Conservation (phyloP, 1,140 invertebrate genomes). For the Pissodes strobi region DNA sequence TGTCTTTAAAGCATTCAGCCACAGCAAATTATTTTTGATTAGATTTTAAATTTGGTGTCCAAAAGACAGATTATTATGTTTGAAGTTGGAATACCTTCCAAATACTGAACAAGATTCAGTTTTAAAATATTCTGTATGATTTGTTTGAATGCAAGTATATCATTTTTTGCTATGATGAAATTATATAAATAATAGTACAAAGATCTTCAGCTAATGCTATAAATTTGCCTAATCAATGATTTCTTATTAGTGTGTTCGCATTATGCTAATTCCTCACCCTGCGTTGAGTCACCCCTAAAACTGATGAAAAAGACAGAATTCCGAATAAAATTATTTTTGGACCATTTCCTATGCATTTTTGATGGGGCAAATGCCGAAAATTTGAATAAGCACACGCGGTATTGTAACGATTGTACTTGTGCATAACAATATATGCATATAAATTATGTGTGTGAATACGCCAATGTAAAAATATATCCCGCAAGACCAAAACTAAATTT, state of each 20-base stretch:
- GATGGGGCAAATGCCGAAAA: conserved; percentile 24
- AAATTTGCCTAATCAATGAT: conserved; percentile 7
- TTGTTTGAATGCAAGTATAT: no score
- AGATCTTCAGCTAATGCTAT: conserved; percentile 13
- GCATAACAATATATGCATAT: conserved; percentile 48
- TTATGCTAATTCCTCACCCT: conserved; percentile 33
- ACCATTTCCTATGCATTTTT: conserved; percentile 26
- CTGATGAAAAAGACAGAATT: conserved; percentile 30
- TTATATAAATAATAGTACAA: conserved; percentile 10
- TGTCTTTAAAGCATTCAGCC: no score
- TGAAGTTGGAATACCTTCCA: no score
- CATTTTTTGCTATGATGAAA: no score
- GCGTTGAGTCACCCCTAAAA: conserved; percentile 30
- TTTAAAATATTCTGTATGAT: no score
- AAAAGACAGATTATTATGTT: no score
- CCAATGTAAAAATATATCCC: conserved; percentile 31
- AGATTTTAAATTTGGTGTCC: no score
- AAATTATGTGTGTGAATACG: conserved; percentile 46
- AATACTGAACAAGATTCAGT: no score
- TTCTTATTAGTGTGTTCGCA: conserved; percentile 16
- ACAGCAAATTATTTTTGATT: no score
- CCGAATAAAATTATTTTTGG: conserved; percentile 30
- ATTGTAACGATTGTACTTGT: conserved; percentile 45
- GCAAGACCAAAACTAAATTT: conserved; percentile 16
- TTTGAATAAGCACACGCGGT: conserved; percentile 47